Conservation (phyloP, 2,797 vertebrate genomes). For the Neoniphon sammara region DNA sequence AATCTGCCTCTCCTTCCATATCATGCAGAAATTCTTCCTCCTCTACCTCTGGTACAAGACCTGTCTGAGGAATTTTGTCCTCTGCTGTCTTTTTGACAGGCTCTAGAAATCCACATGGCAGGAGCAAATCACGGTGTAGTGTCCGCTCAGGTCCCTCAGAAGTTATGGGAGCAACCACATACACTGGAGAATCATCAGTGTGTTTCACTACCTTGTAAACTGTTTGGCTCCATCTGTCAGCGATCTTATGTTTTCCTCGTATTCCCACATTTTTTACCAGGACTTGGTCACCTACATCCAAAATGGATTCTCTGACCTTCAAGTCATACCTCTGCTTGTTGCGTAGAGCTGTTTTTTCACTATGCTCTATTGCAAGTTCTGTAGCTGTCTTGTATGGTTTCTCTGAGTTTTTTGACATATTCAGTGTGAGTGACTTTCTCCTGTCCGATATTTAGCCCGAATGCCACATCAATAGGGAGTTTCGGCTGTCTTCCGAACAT, state of each 20-base stretch:
- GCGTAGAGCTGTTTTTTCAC: not conserved
- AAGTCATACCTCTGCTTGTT: conserved; percentile 1
- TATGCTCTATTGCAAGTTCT: not conserved
- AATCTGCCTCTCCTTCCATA: no score
- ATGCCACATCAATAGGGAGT: not conserved
- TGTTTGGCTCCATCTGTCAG: conserved; percentile 32
- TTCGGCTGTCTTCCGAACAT: conserved; percentile 11
- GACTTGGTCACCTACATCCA: not conserved
- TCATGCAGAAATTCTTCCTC: no score
- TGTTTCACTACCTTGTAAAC: no score
- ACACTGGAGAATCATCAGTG: no score
- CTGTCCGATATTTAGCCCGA: not conserved
- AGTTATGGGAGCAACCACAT: no score
- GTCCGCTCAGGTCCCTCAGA: no score
- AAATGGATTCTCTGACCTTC: not conserved
- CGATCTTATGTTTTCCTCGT: conserved; percentile 2
- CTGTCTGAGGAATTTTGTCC: no score
- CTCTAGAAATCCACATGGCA: no score
- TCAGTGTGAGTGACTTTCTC: not conserved
- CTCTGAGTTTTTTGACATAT: not conserved
- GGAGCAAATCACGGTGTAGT: no score
- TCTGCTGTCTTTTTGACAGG: no score
- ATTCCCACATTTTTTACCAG: conserved; percentile 3
- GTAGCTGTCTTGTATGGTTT: no score
- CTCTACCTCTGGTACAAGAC: no score